phyloP scores from a whole-genome alignment of 1,140 invertebrate species.

The Anastatus disparis region DNA sequence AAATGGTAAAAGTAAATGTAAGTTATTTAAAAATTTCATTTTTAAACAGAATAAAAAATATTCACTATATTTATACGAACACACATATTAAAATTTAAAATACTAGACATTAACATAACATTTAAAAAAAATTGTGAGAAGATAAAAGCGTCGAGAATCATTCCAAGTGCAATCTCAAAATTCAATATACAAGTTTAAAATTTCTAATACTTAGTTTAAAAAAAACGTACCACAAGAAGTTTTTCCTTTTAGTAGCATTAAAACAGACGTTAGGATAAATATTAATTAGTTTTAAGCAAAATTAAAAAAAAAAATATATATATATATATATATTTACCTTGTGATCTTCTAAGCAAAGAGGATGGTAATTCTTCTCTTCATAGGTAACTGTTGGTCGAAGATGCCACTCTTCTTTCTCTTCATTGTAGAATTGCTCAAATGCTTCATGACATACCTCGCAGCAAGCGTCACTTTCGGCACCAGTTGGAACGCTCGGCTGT shows the following conservation, averaged over 20 bases:
- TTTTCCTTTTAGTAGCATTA: slow-evolving; percentile 36
- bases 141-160: too few relatives aligned
- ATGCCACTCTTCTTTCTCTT: slow-evolving; percentile 97
- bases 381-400: slow-evolving; percentile 82
- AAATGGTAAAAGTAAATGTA: slow-evolving; percentile 3
- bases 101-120: not conserved
- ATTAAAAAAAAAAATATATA: slow-evolving; percentile 22
- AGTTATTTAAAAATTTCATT: too few relatives aligned
- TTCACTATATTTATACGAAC: too few relatives aligned
- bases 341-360: slow-evolving; percentile 89
- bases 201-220: not conserved
- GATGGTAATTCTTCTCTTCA: slow-evolving; percentile 88
- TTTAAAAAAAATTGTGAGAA: too few relatives aligned
- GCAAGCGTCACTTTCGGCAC: slow-evolving; percentile 70
- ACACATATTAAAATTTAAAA: not conserved
- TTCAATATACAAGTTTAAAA: not conserved
- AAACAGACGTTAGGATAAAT: too few relatives aligned
- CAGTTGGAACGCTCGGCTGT: slow-evolving; percentile 72
- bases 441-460: slow-evolving; percentile 91
- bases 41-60: not conserved
- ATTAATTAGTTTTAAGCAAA: too few relatives aligned
- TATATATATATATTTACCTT: slow-evolving; percentile 69
- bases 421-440: slow-evolving; percentile 94
- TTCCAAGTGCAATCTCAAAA: too few relatives aligned
- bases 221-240: slow-evolving; percentile 34